Evolutionary conservation across 2,888 invertebrate genomes (phyloP).

Genomic region (Masnerella sp.): DNA sequence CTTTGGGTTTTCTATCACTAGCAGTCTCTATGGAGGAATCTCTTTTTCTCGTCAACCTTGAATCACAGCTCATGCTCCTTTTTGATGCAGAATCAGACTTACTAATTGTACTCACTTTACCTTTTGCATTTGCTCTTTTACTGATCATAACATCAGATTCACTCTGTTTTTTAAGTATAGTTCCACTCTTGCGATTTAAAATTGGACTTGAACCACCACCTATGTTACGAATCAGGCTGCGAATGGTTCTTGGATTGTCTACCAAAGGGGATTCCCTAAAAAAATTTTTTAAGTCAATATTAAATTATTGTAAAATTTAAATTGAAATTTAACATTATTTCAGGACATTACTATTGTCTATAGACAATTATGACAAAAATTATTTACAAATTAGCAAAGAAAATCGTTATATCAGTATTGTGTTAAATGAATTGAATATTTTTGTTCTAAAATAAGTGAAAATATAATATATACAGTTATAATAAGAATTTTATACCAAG

Average conservation of each 20-base stretch:
- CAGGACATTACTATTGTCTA: no score
- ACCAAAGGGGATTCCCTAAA: constrained; percentile 78
- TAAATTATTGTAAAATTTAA: no score
- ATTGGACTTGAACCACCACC: constrained; percentile 89
- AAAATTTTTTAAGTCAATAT: no score
- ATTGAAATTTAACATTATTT: no score
- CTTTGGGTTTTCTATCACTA: constrained; percentile 73
- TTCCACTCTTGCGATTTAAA: constrained; percentile 82
- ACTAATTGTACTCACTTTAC: constrained; percentile 72
- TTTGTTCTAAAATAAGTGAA: no score
- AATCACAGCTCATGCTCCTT: constrained; percentile 76
- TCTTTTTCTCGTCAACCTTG: constrained; percentile 75
- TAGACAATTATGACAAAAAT: no score
- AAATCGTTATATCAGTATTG: no score
- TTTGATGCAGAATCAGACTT: constrained; percentile 74
- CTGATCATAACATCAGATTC: constrained; percentile 69
- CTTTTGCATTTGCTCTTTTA: constrained; percentile 73
- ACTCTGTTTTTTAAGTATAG: constrained; percentile 65
- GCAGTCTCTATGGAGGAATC: constrained; percentile 75
- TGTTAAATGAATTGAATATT: no score
- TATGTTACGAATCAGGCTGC: constrained; percentile 89
- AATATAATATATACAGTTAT: background rate
- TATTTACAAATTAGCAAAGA: no score
- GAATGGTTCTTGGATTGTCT: constrained; percentile 84
- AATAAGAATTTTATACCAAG: no score